phyloP scores from a whole-genome alignment of 2,888 invertebrate genomes.

The Phoronis australis region DNA sequence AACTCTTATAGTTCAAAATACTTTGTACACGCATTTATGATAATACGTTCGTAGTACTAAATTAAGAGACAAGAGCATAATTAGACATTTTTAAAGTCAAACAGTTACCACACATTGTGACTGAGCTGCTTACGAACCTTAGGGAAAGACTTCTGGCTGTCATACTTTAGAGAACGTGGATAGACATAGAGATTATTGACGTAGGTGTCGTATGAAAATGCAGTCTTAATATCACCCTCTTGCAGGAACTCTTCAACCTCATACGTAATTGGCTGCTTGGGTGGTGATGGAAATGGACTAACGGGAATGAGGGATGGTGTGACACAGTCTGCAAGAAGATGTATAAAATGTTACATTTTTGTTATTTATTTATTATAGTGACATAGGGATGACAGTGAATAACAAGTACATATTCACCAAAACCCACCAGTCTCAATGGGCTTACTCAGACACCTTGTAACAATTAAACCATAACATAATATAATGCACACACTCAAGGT shows the following conservation, averaged over 20 bases:
- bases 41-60: too few relatives aligned
- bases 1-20: too few relatives aligned
- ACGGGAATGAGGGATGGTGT: constrained; percentile 77
- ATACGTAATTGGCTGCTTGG: constrained; percentile 68
- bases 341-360: not conserved
- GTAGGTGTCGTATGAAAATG: constrained; percentile 76
- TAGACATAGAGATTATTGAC: constrained; percentile 89
- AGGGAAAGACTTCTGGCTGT: constrained; percentile 84
- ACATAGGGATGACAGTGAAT: too few relatives aligned
- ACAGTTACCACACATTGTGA: too few relatives aligned
- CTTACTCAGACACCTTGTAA: too few relatives aligned
- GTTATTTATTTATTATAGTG: not conserved
- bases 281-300: constrained; percentile 79
- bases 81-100: too few relatives aligned
- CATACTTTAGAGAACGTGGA: constrained; percentile 78
- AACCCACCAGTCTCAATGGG: too few relatives aligned
- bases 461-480: not conserved
- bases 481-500: not conserved
- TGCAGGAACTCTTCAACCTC: constrained; percentile 75
- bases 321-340: constrained; percentile 66
- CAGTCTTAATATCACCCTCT: constrained; percentile 35
- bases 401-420: too few relatives aligned
- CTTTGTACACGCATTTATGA: too few relatives aligned
- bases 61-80: too few relatives aligned
- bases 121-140: too few relatives aligned